Conservation (phyloP, 2,113 vertebrate genomes). For the Crotalus viridis region DNA sequence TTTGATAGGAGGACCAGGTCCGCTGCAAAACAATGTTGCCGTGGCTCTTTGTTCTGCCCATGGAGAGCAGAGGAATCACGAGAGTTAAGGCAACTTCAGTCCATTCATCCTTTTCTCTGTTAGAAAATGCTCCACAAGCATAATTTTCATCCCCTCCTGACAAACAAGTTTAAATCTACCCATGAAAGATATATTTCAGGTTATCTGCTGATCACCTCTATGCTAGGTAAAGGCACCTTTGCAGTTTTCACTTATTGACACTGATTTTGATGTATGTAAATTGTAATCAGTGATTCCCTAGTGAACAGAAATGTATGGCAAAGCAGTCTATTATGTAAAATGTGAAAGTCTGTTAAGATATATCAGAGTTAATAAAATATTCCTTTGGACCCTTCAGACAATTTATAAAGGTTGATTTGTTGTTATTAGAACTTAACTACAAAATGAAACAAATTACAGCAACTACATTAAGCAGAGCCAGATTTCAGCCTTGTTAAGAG, state of each 20-base stretch:
- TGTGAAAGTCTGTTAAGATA: constrained; percentile 11
- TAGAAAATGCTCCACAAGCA: background rate
- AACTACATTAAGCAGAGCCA: constrained; percentile 12
- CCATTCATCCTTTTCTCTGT: background rate
- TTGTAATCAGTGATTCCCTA: background rate
- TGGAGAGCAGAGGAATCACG: background rate
- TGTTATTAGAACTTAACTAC: constrained; percentile 21
- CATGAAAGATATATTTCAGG: background rate
- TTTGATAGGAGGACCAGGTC: background rate
- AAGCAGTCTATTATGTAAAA: constrained; percentile 18
- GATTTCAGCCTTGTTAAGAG: background rate
- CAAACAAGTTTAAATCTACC: background rate
- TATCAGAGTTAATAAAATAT: background rate
- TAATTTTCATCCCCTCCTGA: background rate
- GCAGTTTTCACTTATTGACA: background rate
- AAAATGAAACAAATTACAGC: constrained; percentile 10
- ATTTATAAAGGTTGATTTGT: constrained; percentile 15
- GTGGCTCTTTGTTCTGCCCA: background rate
- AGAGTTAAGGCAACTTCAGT: background rate
- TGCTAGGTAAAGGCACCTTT: background rate
- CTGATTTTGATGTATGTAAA: constrained; percentile 2
- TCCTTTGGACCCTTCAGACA: constrained; percentile 26
- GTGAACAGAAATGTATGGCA: constrained; percentile 3
- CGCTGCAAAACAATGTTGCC: background rate
- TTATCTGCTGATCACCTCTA: background rate